Base-by-base conservation (phyloP, 2,888 invertebrate genomes). In the Eilema sororculum region DNA sequence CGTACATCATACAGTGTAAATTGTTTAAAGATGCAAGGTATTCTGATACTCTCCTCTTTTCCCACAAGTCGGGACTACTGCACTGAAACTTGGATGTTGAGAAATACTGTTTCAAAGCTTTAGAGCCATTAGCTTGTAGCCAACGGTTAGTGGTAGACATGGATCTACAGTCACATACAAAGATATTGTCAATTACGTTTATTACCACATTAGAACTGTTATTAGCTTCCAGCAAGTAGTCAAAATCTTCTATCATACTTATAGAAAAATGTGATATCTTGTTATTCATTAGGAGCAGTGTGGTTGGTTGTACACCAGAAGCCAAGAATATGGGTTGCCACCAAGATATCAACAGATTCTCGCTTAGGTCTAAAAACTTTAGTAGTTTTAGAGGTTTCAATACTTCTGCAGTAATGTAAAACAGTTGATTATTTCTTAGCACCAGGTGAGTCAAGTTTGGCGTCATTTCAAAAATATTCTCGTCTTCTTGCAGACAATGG, bases 201-300 rank as follows among this genome's bases (percentile, higher is more conserved):
- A 96, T 88, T 62, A 89, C 84, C 1, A 91, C 78, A 2, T 87
- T 82, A 24, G 75, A 73, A 65, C 87, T 91, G 24, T 79, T 84
- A 20, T 81, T 84, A n/a, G 87, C 87, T 76, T 93, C 91, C 46
- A 95, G 78, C 61, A 96, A 84, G 74, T 91, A 93, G 46, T 87
- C 86, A 46, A 96, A 94, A 83, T 96, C 96, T 79, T 95, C 87
- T 65, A 96, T 88, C 96, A 96, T 96, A n/a, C 93, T 93, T 13
- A 92, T 73, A 20, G 95, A 96, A 37, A 96, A 92, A 78, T 95
- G 94, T 25, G 95, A 92, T 71, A 96, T 91, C 87, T 96, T 96
- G 80, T 96, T 96, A 65, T 95, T 92, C 10, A 89, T 91, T n/a
- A 96, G 81, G 61, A 91, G 88, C 3, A 96, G 70, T 46, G 84